Conservation (phyloP, 23 tunicate genomes). For the Oikopleura dioica region DNA sequence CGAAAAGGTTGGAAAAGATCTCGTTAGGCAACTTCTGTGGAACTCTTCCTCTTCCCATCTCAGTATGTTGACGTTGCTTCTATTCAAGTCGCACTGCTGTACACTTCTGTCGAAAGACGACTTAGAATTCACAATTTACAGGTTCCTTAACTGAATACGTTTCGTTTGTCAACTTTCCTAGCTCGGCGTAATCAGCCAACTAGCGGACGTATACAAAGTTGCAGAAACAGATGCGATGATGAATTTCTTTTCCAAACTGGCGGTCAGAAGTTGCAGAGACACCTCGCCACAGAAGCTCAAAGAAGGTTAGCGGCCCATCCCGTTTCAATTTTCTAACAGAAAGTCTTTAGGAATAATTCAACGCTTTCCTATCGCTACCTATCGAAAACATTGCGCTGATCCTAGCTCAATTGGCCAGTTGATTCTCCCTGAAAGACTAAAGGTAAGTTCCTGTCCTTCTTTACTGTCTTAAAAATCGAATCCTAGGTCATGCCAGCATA, state of each 20-base stretch:
- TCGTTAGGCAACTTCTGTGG: constrained; percentile 62
- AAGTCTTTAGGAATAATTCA: constrained; percentile 39
- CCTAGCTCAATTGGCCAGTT: constrained; percentile 72
- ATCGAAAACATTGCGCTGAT: constrained; percentile 52
- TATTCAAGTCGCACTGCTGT: constrained; percentile 76
- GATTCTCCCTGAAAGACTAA: constrained; percentile 78
- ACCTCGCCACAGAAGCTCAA: constrained; percentile 16
- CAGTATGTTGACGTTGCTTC: constrained; percentile 69
- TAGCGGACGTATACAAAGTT: constrained; percentile 49
- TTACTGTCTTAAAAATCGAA: too few relatives aligned
- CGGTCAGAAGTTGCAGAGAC: constrained; percentile 22
- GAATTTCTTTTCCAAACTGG: constrained; percentile 40
- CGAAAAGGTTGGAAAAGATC: constrained; percentile 54
- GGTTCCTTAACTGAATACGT: too few relatives aligned
- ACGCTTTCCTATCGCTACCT: constrained; percentile 33
- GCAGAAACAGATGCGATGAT: constrained; percentile 77
- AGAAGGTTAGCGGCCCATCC: constrained; percentile 13
- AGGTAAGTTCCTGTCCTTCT: too few relatives aligned
- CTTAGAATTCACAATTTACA: constrained; percentile 53
- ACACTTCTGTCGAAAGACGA: constrained; percentile 69
- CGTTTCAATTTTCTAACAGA: not conserved
- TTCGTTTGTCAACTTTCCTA: too few relatives aligned
- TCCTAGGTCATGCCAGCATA: constrained; percentile 11
- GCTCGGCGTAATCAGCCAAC: constrained; percentile 49
- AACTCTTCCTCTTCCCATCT: constrained; percentile 58